These are phyloP conservation scores for Alosa sapidissima DNA, from an alignment of 2,797 vertebrate species.

Conservation along the genomic window DNA sequence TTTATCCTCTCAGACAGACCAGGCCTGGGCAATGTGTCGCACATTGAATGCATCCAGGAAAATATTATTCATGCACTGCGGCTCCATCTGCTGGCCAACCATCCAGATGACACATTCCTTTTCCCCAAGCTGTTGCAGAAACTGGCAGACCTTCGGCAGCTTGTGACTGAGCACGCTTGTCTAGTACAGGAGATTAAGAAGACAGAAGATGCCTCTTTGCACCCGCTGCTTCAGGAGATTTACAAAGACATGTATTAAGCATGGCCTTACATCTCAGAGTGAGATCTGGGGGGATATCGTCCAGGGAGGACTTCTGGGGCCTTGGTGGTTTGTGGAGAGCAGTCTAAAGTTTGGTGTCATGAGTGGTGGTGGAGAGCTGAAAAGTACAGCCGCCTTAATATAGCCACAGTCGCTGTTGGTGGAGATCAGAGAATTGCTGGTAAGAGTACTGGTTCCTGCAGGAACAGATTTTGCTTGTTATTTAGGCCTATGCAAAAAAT, in stretches of 20 bases:
- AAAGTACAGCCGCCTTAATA: neutral
- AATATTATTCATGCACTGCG: constrained; percentile 86
- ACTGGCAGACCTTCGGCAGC: constrained; percentile 90
- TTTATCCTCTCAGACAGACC: constrained; percentile 80
- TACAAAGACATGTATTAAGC: constrained; percentile 94
- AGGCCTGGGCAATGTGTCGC: constrained; percentile 82
- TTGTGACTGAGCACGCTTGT: constrained; percentile 92
- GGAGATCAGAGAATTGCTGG: neutral
- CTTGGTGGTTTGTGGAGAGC: neutral
- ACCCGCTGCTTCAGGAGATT: constrained; percentile 94
- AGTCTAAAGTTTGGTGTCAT: neutral
- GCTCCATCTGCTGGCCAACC: constrained; percentile 88
- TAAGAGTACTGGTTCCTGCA: neutral
- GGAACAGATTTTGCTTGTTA: neutral
- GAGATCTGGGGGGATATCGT: neutral
- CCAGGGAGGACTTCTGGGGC: neutral
- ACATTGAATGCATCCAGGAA: constrained; percentile 91
- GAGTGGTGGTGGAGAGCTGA: neutral
- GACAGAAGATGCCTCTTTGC: constrained; percentile 87
- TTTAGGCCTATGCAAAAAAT: neutral
- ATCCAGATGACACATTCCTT: constrained; percentile 85
- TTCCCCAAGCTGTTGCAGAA: constrained; percentile 95
- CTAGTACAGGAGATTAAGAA: constrained; percentile 92
- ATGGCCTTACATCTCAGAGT: neutral
- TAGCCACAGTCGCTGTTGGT: too few relatives aligned